These are phyloP conservation scores for Lamprologus callipterus DNA, from an alignment of 2,113 vertebrate genomes.

Conservation along the genomic window DNA sequence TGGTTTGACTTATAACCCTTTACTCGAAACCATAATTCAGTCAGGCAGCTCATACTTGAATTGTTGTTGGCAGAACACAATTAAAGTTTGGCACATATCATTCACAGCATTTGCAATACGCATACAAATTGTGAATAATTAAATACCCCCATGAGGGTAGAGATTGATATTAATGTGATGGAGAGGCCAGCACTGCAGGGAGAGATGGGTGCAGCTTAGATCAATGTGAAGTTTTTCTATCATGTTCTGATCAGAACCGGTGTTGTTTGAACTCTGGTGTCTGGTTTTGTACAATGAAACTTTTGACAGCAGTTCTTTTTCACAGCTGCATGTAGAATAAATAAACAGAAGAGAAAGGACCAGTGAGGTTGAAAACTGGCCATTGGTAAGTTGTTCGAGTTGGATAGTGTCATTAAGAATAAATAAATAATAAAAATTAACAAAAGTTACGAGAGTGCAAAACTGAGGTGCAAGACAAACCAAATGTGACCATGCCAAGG, in stretches of 20 bases:
- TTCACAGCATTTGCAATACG: background rate
- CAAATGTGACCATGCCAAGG: background rate
- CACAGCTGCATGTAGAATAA: background rate
- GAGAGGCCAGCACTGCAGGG: background rate
- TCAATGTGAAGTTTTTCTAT: background rate
- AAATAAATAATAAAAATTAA: background rate
- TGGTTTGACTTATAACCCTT: background rate
- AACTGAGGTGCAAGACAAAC: background rate
- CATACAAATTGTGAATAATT: background rate
- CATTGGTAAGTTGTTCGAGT: background rate
- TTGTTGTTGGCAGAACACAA: background rate
- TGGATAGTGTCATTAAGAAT: fast-evolving
- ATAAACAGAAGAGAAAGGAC: background rate
- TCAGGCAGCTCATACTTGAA: background rate
- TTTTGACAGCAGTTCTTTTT: background rate
- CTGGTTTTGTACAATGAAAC: no score
- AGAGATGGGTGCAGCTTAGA: background rate
- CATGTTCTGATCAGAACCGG: background rate
- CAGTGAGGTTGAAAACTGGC: background rate
- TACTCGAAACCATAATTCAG: background rate
- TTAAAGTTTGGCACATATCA: background rate
- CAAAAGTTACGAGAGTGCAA: background rate
- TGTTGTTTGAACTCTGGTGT: background rate
- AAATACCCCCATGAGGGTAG: background rate
- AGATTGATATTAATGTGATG: background rate